phyloP scores from a whole-genome alignment of 2,888 invertebrate species.

The Papilio demoleus region DNA sequence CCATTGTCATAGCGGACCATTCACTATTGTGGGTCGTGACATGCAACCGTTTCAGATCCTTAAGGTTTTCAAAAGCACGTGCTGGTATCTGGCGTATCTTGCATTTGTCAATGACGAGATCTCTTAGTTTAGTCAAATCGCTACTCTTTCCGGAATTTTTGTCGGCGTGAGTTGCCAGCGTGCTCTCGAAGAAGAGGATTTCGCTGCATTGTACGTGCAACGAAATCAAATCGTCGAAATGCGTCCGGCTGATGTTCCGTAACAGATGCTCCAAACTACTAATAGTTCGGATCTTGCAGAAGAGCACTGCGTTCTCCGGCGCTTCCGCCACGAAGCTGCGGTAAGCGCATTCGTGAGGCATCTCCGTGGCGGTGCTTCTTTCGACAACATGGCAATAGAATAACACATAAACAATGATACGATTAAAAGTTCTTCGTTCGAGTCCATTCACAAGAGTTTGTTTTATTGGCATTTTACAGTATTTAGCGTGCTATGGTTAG shows the following conservation, averaged over 20 bases:
- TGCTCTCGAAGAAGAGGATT: constrained; percentile 89
- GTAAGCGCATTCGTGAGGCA: constrained; percentile 89
- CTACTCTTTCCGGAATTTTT: constrained; percentile 79
- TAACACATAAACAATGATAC: constrained; percentile 80
- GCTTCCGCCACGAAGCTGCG: constrained; percentile 83
- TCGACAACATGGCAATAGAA: constrained; percentile 76
- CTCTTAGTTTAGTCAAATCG: constrained; percentile 86
- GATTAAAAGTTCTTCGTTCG: constrained; percentile 77
- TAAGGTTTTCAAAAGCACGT: constrained; percentile 86
- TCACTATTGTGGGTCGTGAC: constrained; percentile 90
- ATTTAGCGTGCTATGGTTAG: constrained; percentile 64
- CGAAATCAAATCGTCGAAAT: constrained; percentile 86
- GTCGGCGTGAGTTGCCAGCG: constrained; percentile 80
- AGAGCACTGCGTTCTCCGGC: constrained; percentile 82
- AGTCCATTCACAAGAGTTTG: constrained; percentile 74
- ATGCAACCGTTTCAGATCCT: constrained; percentile 86
- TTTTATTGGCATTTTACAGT: constrained; percentile 81
- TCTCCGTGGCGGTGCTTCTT: constrained; percentile 72
- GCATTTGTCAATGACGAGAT: constrained; percentile 88
- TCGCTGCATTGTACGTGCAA: constrained; percentile 89
- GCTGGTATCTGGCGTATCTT: constrained; percentile 89
- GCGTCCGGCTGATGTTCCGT: constrained; percentile 87
- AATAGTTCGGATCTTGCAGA: constrained; percentile 89
- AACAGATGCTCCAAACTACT: constrained; percentile 87
- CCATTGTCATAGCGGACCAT: constrained; percentile 91